Conservation (phyloP, 2,797 vertebrate species). For the Staurois parvus region DNA sequence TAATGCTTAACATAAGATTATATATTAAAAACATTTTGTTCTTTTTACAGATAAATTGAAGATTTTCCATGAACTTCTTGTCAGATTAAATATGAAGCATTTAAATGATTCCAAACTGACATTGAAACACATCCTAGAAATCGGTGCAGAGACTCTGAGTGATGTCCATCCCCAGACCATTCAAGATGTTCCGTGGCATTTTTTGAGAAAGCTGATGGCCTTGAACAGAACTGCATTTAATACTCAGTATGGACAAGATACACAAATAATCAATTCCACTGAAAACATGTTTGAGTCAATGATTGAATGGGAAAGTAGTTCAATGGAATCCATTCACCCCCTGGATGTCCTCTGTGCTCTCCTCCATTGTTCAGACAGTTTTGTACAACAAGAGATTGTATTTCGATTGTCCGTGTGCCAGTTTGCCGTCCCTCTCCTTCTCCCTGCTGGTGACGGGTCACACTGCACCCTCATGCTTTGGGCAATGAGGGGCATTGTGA, state of each 20-base stretch:
- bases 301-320: constrained; percentile 71
- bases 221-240: constrained; percentile 68
- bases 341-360: not conserved
- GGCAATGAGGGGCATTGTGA: no score
- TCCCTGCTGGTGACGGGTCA: no score
- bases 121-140: constrained; percentile 64
- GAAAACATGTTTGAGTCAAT: constrained; percentile 61
- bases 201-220: constrained; percentile 70
- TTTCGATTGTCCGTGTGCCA: constrained; percentile 72
- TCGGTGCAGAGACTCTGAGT: constrained; percentile 67
- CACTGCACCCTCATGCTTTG: no score
- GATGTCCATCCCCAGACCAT: constrained; percentile 59
- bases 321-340: constrained; percentile 54
- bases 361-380: not conserved
- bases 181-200: constrained; percentile 64
- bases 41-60: not conserved
- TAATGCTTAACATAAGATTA: no score
- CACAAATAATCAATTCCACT: constrained; percentile 75
- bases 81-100: constrained; percentile 45
- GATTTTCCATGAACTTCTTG: not conserved
- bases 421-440: constrained; percentile 83
- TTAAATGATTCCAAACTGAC: constrained; percentile 51
- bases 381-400: not conserved
- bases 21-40: not conserved
- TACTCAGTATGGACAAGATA: constrained; percentile 57